Evolutionary conservation across 2,113 vertebrate species (phyloP).

Genomic region (western clawed frog (Xenopus tropicalis)): UCB_Xtro_10.0 CM004448.2:40021501-40022000

Average conservation of each 20-base stretch:
- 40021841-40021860: too few relatives aligned
- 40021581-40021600: conserved; percentile 68
- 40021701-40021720: conserved; percentile 22
- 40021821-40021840: too few relatives aligned
- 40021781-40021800: conserved; percentile 32
- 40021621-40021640: conserved; percentile 55
- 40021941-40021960: too few relatives aligned
- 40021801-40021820: not conserved
- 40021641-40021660: conserved; percentile 54
- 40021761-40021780: conserved; percentile 46
- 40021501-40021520: conserved; percentile 72
- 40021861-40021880: too few relatives aligned
- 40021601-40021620: conserved; percentile 63
- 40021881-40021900: too few relatives aligned
- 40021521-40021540: conserved; percentile 73
- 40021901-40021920: too few relatives aligned
- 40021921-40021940: too few relatives aligned
- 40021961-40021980: too few relatives aligned
- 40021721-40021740: conserved; percentile 1
- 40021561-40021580: conserved; percentile 71
- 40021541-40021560: conserved; percentile 75
- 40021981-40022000: too few relatives aligned
- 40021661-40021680: conserved; percentile 27
- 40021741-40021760: conserved; percentile 32
- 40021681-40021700: not conserved